Evolutionary conservation across 2,797 vertebrate species (phyloP).

Genomic region (Pogonophryne albipinna): DNA sequence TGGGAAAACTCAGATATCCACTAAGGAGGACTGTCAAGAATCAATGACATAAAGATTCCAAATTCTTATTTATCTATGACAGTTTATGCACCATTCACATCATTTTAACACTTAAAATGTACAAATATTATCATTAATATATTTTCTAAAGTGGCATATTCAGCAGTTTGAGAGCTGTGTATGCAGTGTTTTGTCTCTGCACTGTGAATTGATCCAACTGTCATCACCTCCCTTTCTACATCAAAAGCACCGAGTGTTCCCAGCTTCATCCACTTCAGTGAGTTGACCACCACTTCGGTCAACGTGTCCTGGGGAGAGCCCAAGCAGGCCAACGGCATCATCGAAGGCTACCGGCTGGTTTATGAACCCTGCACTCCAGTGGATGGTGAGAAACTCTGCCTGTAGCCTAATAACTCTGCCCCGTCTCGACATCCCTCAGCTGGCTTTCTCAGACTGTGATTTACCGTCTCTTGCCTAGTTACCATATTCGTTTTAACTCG

Average conservation of each 20-base stretch:
- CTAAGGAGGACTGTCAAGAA: not conserved
- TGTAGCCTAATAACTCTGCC: slow-evolving; percentile 51
- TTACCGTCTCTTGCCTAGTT: slow-evolving; percentile 64
- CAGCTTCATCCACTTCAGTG: slow-evolving; percentile 93
- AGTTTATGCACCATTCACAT: slow-evolving; percentile 3
- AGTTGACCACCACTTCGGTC: slow-evolving; percentile 96
- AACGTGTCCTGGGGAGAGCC: slow-evolving; percentile 98
- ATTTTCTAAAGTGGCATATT: not conserved
- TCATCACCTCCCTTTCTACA: slow-evolving; percentile 26
- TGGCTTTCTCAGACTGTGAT: slow-evolving; percentile 65
- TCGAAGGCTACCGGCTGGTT: slow-evolving; percentile 94
- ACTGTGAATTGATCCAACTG: slow-evolving; percentile 3
- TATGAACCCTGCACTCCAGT: slow-evolving; percentile 97
- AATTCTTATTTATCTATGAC: not conserved
- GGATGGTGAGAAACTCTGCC: slow-evolving; percentile 89
- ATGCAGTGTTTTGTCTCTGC: not conserved
- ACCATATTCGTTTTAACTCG: slow-evolving; percentile 59
- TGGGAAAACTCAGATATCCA: not conserved
- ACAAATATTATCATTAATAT: slow-evolving; percentile 9
- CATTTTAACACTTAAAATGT: slow-evolving; percentile 3
- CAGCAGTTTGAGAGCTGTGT: slow-evolving; percentile 6
- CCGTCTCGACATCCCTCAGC: slow-evolving; percentile 68
- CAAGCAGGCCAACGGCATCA: slow-evolving; percentile 92
- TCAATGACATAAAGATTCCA: not conserved
- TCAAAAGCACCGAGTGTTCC: slow-evolving; percentile 92